Evolutionary conservation across 2,113 vertebrate genomes (phyloP).

Genomic region (Ophthalmotilapia sp.): DNA sequence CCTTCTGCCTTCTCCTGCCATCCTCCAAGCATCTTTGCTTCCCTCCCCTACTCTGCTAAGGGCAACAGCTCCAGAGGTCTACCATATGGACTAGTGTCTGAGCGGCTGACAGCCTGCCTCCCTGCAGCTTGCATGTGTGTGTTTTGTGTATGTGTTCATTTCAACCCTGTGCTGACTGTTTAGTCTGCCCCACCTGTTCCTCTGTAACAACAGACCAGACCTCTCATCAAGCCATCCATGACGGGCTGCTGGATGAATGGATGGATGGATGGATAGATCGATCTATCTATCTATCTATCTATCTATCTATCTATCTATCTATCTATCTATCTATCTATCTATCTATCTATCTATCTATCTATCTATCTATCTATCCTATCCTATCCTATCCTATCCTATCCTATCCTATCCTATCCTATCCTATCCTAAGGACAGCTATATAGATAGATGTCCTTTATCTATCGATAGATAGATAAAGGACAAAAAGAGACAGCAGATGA

Average conservation of each 20-base stretch:
- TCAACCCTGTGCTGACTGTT: constrained; percentile 44
- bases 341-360: no score
- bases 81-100: constrained; percentile 70
- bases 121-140: constrained; percentile 36
- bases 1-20: constrained; percentile 10
- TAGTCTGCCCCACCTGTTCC: constrained; percentile 61
- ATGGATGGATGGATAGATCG: neutral
- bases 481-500: neutral
- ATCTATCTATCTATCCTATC: no score
- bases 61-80: constrained; percentile 61
- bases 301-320: no score
- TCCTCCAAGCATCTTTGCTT: constrained; percentile 40
- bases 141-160: neutral
- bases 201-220: constrained; percentile 48
- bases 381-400: neutral
- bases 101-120: constrained; percentile 45
- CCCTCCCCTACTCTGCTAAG: constrained; percentile 36
- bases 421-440: neutral
- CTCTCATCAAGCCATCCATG: constrained; percentile 16
- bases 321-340: no score
- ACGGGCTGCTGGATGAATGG: neutral
- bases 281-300: no score
- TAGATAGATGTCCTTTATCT: neutral
- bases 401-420: neutral
- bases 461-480: no score